phyloP scores from a whole-genome alignment of 1,140 invertebrate species.

The Sinella curviseta region DNA sequence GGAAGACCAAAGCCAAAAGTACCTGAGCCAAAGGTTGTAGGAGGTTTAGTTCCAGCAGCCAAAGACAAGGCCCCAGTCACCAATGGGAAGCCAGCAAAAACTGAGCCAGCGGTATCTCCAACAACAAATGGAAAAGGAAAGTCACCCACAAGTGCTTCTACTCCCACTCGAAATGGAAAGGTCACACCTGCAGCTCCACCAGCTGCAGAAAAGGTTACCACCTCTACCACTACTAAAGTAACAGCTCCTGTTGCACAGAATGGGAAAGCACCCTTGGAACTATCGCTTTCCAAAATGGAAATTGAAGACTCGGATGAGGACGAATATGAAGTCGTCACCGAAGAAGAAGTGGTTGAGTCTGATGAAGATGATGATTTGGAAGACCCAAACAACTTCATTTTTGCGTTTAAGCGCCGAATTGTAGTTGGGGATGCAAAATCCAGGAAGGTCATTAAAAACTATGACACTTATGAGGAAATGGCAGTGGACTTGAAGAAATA shows the following conservation, averaged over 20 bases:
- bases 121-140: background rate
- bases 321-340: background rate
- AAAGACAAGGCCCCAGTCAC: background rate
- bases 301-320: background rate
- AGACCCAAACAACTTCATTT: conserved; percentile 11
- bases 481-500: background rate
- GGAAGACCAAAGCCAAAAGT: background rate
- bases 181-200: too few relatives aligned
- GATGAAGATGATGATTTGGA: background rate
- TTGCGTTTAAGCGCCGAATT: background rate
- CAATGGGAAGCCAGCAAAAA: background rate
- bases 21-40: background rate
- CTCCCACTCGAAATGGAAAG: background rate
- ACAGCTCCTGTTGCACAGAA: background rate
- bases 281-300: too few relatives aligned
- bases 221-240: background rate
- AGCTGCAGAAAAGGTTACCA: background rate
- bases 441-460: background rate
- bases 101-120: background rate
- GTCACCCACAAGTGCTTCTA: background rate
- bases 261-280: too few relatives aligned
- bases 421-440: background rate
- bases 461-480: background rate
- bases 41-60: background rate
- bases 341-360: background rate